Base-by-base conservation (phyloP, 2,797 vertebrate species). In the Syngnathus rostellatus region DNA sequence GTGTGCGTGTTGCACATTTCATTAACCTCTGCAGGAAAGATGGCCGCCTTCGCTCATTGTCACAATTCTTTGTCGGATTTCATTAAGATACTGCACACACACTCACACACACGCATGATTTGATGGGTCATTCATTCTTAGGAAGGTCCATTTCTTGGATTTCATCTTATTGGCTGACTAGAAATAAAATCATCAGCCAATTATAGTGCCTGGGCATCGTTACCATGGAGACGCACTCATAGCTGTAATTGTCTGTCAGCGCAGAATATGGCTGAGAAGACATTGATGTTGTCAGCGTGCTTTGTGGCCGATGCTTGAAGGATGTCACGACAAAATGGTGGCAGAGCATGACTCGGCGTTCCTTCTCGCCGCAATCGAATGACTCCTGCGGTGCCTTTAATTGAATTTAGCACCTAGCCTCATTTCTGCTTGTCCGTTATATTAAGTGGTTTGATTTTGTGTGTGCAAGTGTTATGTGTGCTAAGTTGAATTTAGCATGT, bases 21-120 rank as follows among this genome's bases (percentile, higher is more conserved):
- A 85, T 88, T 89, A 89, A 86, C 85, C 84, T 87, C 80, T 72
- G 78, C 83, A 78, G 80, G 72, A 85, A 70, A 78, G 50, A 51
- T 51, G 8, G 8, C 19, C 68, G 72, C 65, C 76, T 71, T 73
- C 68, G 59, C 77, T 78, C 80, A 82, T 83, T 85, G 85, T 81
- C 78, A 85, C 81, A 85, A 78, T 76, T 46, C 45, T 17, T 46
- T 72, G 80, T 87, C 83, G 84, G 83, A 87, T 88, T 85, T 86
- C 79, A 86, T 90, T 85, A 81, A 85, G 77, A 88, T 87, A 77
- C 8, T 2, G 11, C 67, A 45, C 61, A 60, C 67, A 19, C 63
- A 70, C 68, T 43, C 64, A 53, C 66, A 57, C 38, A 57, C 53
- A 31, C 45, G 16, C 8, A 51, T 51, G 50, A 51, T 51, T 51